Base-by-base conservation (phyloP, 2,888 invertebrate genomes). In the Saturnia japonica region DNA sequence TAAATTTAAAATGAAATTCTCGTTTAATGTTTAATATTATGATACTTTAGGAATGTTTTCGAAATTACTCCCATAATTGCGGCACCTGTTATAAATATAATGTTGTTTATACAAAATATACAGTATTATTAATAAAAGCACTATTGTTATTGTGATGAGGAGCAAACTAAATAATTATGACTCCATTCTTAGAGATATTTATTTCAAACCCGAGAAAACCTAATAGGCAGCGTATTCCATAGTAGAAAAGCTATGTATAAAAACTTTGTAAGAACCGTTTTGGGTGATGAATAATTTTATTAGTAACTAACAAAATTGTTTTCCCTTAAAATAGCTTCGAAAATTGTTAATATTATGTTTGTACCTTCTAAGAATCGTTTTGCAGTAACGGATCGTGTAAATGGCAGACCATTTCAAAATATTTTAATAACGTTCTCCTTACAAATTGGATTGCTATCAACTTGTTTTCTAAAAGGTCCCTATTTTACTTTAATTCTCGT, bases 401-500 rank as follows among this genome's bases (percentile, higher is more conserved):
- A 78, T 68, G 67, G 66, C 25, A 71, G 72, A 72, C 71, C 78
- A 75, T 79, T 79, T 78, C 68, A 81, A 83, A 83, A 85, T 82
- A 84, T 84, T 85, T 81, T 80, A 78, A 75, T 79, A 80, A 76
- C 78, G 74, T 73, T 67, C 76, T 73, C 70, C 76, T 74, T 72
- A 75, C 72, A 83, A 85, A 86, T 85, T 82, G 75, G 83, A 83
- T 84, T 82, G 77, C 73, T 34, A 73, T 78, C 72, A 72, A 75
- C 77, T 81, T 82, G 80, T 81, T 72, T 80, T 81, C 73, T 75
- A 79, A 76, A 73, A 83, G 81, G 78, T 77, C 78, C 75, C 78
- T 81, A 82, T 85, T 81, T 81, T 81, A 77, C 80, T 83, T 82
- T 81, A 80, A 84, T 82, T 80, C 76, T 68, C 70, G 54, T 74